These are phyloP conservation scores for Oplegnathus fasciatus DNA, from an alignment of 2,113 vertebrate species.

Conservation along the genomic window DNA sequence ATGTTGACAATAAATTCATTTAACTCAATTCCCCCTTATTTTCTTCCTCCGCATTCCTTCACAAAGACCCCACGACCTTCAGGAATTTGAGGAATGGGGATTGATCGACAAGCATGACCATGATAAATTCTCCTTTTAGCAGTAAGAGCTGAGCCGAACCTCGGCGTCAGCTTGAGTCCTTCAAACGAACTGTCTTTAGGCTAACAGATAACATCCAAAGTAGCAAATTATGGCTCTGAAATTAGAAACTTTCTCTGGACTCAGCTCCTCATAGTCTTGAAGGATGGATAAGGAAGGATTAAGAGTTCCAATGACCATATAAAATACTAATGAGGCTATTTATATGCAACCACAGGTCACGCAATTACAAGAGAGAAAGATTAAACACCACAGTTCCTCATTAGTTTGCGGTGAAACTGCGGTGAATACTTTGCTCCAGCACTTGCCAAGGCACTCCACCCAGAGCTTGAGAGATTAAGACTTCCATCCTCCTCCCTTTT, in stretches of 20 bases:
- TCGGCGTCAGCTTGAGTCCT: not conserved
- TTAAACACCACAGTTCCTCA: constrained; percentile 64
- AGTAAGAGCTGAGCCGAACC: not conserved
- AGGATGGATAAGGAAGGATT: constrained; percentile 69
- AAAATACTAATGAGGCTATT: constrained; percentile 83
- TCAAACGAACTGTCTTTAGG: constrained; percentile 9
- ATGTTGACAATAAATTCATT: not conserved
- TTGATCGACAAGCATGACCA: not conserved
- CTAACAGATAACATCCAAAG: constrained; percentile 45
- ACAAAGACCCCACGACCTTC: not conserved
- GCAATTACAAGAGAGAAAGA: constrained; percentile 66
- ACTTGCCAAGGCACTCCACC: constrained; percentile 28
- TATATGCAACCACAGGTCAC: constrained; percentile 80
- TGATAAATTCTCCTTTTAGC: constrained; percentile 10
- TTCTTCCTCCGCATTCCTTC: constrained; percentile 32
- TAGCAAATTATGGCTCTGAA: constrained; percentile 38
- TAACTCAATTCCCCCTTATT: not conserved
- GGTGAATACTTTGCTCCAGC: constrained; percentile 14
- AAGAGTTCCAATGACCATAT: constrained; percentile 58
- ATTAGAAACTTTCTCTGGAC: constrained; percentile 52
- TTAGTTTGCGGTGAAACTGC: constrained; percentile 47
- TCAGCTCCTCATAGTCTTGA: constrained; percentile 51
- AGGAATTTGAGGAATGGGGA: constrained; percentile 61
- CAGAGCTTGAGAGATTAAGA: constrained; percentile 30
- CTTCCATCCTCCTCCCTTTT: constrained; percentile 5